Base-by-base conservation (phyloP, 1,140 invertebrate genomes). In the Magallana angulata region DNA sequence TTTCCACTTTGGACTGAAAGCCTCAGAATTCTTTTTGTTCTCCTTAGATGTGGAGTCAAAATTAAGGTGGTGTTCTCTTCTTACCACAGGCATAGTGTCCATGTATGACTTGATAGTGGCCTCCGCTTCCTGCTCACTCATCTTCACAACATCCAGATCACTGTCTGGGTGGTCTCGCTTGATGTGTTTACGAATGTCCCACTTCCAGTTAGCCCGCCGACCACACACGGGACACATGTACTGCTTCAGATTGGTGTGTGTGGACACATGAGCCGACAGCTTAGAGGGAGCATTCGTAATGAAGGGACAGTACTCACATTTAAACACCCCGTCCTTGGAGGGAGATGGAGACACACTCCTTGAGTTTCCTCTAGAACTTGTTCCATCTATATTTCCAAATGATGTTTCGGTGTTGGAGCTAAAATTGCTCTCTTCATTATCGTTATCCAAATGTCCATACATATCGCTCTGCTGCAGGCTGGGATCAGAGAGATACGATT, bases 141-240 rank as follows among this genome's bases (percentile, higher is more conserved):
- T 85, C 57, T 91, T 92, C 8, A 94, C 91, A 16, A 95, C 94
- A 82, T 94, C 91, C 11, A 91, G 88, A 24, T 57, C 82, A 58
- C 88, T 90, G 12, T 92, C 90, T 1, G 92, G 91, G 84, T 95
- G 94, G 82, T 90, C 91, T 48, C 90, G 91, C n/a, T 91, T 89
- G 68, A 95, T 93, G 83, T 95, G 94, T 87, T 95, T 95, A 8
- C 93, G 91, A 9, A 95, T 92, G 85, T 95, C 94, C 94, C 94
- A 95, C 85, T 94, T 94, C 92, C 93, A 94, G 88, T 94, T 94
- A 57, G 94, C 91, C 30, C 94, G 87, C 12, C 91, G 89, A 14
- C 93, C 93, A 91, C 94, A 94, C 11, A 92, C 87, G 5, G 94
- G 93, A 89, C 94, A 94, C 91, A 93, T 94, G 88, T 93, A 95